A percentile compares a stretch with the other conserved stretches of the same genome.
phyloP scores from a whole-genome alignment of 2,888 invertebrate species.

The Microctonus brassicae region DNA sequence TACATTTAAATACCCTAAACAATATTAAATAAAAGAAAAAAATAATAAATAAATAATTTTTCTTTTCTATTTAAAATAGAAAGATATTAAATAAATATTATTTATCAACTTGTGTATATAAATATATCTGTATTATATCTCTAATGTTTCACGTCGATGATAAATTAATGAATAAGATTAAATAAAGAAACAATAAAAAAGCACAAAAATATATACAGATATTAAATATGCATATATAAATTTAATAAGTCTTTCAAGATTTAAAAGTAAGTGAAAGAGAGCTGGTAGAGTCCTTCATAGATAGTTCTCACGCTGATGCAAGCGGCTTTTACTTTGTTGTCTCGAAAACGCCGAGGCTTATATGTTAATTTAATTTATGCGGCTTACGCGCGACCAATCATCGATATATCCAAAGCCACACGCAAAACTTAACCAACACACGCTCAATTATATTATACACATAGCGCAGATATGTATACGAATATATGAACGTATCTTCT shows the following conservation, averaged over 20 bases:
- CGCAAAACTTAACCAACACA: conserved; percentile 23
- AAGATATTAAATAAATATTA: not conserved
- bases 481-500: not conserved
- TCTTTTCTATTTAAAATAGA: not conserved
- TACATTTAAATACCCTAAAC: not conserved
- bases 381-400: conserved; percentile 44
- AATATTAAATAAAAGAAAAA: not conserved
- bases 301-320: conserved; percentile 52
- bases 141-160: not conserved
- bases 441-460: no score
- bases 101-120: conserved; percentile 16
- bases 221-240: conserved; percentile 16
- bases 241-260: conserved; percentile 20
- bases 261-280: conserved; percentile 9
- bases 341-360: conserved; percentile 44
- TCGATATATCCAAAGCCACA: conserved; percentile 32
- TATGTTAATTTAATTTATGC: conserved; percentile 65
- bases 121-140: not conserved
- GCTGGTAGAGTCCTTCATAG: conserved; percentile 23
- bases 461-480: not conserved
- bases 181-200: not conserved
- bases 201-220: not conserved
- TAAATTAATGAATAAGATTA: not conserved
- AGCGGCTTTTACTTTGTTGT: conserved; percentile 60
- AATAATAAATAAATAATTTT: not conserved